These are phyloP conservation scores for Lycodopsis pacificus DNA, from an alignment of 2,797 vertebrate genomes.

Conservation along the genomic window DNA sequence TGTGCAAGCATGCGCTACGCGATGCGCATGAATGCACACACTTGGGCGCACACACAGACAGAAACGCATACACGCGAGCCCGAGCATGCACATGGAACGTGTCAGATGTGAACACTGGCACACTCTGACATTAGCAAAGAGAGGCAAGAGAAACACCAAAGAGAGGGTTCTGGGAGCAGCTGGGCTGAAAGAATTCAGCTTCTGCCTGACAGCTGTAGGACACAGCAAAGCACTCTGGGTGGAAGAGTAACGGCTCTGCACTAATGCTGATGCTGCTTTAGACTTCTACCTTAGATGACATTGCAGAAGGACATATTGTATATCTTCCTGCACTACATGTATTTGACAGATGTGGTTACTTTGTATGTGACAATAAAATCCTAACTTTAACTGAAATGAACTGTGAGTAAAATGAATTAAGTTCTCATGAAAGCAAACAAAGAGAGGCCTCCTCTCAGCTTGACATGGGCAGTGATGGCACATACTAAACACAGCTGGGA, in stretches of 20 bases:
- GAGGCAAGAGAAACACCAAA: conserved; percentile 16
- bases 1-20: conserved; percentile 19
- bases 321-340: not conserved
- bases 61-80: not conserved
- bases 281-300: not conserved
- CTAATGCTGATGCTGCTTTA: not conserved
- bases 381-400: too few species aligned
- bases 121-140: conserved; percentile 28
- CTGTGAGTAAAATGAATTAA: not conserved
- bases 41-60: conserved; percentile 2
- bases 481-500: conserved; percentile 24
- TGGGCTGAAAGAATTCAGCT: conserved; percentile 7
- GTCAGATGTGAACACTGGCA: conserved; percentile 19
- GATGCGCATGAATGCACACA: conserved; percentile 12
- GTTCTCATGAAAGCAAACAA: not conserved
- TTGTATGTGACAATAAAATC: too few species aligned
- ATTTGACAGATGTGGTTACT: not conserved
- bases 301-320: not conserved
- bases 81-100: not conserved
- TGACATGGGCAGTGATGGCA: not conserved
- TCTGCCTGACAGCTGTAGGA: conserved; percentile 16
- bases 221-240: not conserved
- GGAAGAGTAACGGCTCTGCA: not conserved
- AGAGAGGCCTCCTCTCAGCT: not conserved
- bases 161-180: conserved; percentile 4